phyloP scores from a whole-genome alignment of 2,113 vertebrate genomes.

The Gadus chalcogrammus region DNA sequence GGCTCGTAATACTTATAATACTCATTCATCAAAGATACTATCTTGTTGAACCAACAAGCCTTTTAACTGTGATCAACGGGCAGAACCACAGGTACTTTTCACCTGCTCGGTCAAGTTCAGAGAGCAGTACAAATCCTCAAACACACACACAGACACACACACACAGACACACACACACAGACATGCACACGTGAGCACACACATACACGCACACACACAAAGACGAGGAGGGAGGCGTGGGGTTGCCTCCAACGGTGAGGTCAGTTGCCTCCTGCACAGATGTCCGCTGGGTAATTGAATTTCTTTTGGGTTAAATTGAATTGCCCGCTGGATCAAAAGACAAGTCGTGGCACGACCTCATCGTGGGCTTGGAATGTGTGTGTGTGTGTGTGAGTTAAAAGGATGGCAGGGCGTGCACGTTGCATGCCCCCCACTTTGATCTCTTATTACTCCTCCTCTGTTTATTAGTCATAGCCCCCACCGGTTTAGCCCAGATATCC shows the following conservation, averaged over 20 bases:
- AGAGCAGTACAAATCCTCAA: too few relatives aligned
- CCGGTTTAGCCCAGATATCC: neutral
- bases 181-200: too few relatives aligned
- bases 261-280: neutral
- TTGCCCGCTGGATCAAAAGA: constrained; percentile 1
- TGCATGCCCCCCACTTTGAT: neutral
- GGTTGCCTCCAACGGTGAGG: neutral
- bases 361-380: neutral
- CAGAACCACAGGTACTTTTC: too few relatives aligned
- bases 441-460: neutral
- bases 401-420: neutral
- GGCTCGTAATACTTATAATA: too few relatives aligned
- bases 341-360: neutral
- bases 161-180: too few relatives aligned
- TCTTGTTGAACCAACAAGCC: too few relatives aligned
- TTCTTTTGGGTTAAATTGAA: neutral
- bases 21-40: too few relatives aligned
- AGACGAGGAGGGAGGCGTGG: too few relatives aligned
- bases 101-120: too few relatives aligned
- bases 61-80: too few relatives aligned
- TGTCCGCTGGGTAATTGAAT: neutral
- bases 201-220: too few relatives aligned
- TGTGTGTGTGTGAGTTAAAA: neutral
- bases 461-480: neutral
- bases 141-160: too few relatives aligned